Base-by-base conservation (phyloP, 2,888 invertebrate genomes). In the Calephelis perditalis region DNA sequence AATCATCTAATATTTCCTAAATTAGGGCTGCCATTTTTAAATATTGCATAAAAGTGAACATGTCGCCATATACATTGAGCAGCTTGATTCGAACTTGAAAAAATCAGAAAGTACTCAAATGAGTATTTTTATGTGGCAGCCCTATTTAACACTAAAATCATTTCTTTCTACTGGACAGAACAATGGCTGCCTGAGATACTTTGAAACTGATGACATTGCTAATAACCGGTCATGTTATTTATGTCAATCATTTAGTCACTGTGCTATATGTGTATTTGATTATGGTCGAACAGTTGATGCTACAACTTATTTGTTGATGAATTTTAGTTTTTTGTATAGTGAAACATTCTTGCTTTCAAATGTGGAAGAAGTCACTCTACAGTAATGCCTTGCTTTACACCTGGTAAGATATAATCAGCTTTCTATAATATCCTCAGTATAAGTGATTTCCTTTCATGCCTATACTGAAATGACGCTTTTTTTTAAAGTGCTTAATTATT, bases 331-430 rank as follows among this genome's bases (percentile, higher is more conserved):
- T 52, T 81, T 85, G 87, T 89, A 87, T 90, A 90, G 89, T 87
- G 89, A 88, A 82, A 88, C 82, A 86, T 88, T 80, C 84, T 88
- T 85, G 87, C 89, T 90, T 90, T 86, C 82, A 85, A 88, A 86
- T 87, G 87, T 88, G 88, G 89, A 90, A 88, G 89, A 88, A 85
- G 89, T 88, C 89, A 90, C 87, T 85, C 88, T 84, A 84, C 89
- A 88, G 88, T 88, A 88, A 82, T 88, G 88, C 84, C 86, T 89
- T 89, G 89, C 89, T 90, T 54, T 90, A 88, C 87, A 89, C 87
- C 88, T 77, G 89, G 89, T 90, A 90, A 90, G 89, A 90, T 86
- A 86, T 81, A 84, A 85, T 86, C 86, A 86, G 89, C 89, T 90
- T 90, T 85, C 85, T 89, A 78, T 86, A 85, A 87, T 87, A 85